phyloP scores from a whole-genome alignment of 2,888 invertebrate genomes.

The Lasioglossum malachurum region DNA sequence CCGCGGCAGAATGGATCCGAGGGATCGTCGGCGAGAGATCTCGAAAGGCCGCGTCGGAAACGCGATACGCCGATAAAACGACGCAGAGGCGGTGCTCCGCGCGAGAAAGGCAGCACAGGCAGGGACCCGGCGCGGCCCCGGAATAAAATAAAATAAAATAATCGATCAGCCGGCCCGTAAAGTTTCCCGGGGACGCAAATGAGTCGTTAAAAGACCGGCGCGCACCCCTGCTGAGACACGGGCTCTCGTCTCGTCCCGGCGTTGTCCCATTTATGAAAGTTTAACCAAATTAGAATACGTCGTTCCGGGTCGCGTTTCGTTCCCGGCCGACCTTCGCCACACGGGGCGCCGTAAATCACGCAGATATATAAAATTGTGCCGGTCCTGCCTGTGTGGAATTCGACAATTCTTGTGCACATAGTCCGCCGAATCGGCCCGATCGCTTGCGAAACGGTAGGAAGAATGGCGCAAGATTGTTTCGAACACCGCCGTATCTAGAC shows the following conservation, averaged over 20 bases:
- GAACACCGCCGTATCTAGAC: background rate
- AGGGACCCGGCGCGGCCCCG: slow-evolving; percentile 38
- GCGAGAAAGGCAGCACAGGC: slow-evolving; percentile 45
- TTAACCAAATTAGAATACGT: slow-evolving; percentile 74
- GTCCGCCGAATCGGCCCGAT: background rate
- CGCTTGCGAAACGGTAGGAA: slow-evolving; percentile 10
- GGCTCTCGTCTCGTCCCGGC: slow-evolving; percentile 63
- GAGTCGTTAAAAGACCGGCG: slow-evolving; percentile 80
- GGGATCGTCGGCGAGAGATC: slow-evolving; percentile 39
- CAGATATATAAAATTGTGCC: slow-evolving; percentile 44
- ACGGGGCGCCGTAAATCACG: slow-evolving; percentile 55
- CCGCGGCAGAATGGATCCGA: slow-evolving; percentile 24
- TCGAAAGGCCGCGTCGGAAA: slow-evolving; percentile 64
- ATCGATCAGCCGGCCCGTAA: slow-evolving; percentile 80
- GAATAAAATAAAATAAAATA: slow-evolving; percentile 80
- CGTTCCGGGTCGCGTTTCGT: slow-evolving; percentile 61
- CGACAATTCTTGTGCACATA: slow-evolving; percentile 15
- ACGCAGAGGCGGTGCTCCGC: slow-evolving; percentile 41
- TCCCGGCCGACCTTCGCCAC: slow-evolving; percentile 37
- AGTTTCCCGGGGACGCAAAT: slow-evolving; percentile 77
- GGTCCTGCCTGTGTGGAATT: slow-evolving; percentile 16
- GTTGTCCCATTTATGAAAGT: slow-evolving; percentile 73
- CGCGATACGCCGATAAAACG: slow-evolving; percentile 74
- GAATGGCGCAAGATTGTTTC: background rate
- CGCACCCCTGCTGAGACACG: slow-evolving; percentile 75